phyloP scores from a whole-genome alignment of 2,797 vertebrate species.

The Tauraco hartlaubi region DNA sequence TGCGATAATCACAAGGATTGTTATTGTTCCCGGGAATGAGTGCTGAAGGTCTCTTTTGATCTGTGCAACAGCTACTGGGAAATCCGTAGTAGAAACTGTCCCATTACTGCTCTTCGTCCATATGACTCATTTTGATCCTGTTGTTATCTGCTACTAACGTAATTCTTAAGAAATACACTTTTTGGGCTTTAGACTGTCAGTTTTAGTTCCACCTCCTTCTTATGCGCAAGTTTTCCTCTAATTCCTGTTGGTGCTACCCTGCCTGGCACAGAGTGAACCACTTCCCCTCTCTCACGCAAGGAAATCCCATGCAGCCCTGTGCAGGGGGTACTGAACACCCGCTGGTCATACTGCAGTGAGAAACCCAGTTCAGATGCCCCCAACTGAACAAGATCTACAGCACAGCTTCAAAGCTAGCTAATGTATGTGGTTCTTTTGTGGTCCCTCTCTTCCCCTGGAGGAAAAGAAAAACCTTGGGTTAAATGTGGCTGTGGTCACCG shows the following conservation, averaged over 20 bases:
- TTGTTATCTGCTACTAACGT: not conserved
- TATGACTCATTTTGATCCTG: not conserved
- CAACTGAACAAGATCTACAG: not conserved
- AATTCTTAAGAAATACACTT: not conserved
- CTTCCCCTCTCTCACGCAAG: not conserved
- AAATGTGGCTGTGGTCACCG: fast-evolving
- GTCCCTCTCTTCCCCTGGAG: not conserved
- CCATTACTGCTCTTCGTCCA: not conserved
- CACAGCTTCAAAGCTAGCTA: not conserved
- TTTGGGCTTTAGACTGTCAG: not conserved
- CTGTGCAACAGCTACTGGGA: not conserved
- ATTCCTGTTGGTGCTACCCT: not conserved
- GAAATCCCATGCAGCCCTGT: not conserved
- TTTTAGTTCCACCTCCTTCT: not conserved
- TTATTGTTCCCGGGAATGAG: not conserved
- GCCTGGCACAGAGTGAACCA: not conserved
- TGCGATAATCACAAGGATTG: not conserved
- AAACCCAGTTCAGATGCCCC: not conserved
- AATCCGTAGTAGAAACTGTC: not conserved
- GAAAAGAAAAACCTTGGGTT: not conserved
- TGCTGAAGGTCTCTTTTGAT: not conserved
- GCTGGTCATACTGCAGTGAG: not conserved
- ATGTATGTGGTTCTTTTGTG: not conserved
- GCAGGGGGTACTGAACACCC: not conserved
- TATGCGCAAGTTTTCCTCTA: not conserved